Conservation (phyloP, 2,113 vertebrate species). For the Gavia stellata region DNA sequence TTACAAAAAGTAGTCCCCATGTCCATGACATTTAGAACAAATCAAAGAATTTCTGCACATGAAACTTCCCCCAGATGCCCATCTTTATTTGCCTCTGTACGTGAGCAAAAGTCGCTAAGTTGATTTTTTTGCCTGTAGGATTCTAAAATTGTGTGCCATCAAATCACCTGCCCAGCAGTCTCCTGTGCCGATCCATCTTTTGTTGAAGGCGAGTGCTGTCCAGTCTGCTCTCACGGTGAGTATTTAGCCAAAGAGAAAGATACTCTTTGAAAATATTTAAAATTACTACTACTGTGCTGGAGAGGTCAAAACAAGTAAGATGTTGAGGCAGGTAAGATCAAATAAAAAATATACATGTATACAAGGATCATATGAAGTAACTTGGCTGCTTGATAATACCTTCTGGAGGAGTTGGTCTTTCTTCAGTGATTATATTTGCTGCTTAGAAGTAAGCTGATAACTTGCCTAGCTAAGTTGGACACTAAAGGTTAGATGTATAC, state of each 20-base stretch:
- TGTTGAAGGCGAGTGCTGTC: constrained; percentile 92
- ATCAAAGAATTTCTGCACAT: not conserved
- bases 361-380: not conserved
- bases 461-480: not conserved
- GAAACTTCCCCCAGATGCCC: not conserved
- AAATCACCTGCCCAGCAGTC: constrained; percentile 89
- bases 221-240: constrained; percentile 86
- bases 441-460: not conserved
- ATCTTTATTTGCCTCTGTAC: not conserved
- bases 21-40: not conserved
- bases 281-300: not conserved
- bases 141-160: constrained; percentile 92
- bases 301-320: not conserved
- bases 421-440: not conserved
- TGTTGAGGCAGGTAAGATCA: not conserved
- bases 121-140: constrained; percentile 72
- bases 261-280: not conserved
- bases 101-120: not conserved
- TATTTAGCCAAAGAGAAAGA: constrained; percentile 4
- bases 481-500: not conserved
- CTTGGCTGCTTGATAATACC: not conserved
- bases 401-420: not conserved
- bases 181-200: constrained; percentile 86
- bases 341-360: not conserved
- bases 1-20: not conserved